Evolutionary conservation across 2,797 vertebrate genomes (phyloP), one percentile per base, ranked within the genome.

Genomic region (Chelon labrosus): DNA sequence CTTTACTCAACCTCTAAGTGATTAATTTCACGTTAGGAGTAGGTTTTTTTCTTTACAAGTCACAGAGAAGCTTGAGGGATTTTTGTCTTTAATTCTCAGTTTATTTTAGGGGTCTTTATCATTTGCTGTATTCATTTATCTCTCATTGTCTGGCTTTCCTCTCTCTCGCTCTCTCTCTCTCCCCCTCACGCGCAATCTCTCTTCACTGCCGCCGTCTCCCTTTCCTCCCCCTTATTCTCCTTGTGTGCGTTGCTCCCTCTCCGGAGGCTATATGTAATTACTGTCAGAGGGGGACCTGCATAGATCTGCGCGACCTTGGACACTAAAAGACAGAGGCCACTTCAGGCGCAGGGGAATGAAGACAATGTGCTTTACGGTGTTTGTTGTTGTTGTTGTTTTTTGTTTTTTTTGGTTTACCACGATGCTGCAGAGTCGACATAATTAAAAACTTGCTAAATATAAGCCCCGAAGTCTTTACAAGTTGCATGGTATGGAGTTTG

Each of bases 211-310:
- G 13, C 79, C 44, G 67, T 81, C 49, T 78, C 61, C 59, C 46
- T 61, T 56, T 65, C 42, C 65, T 70, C 41, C 76, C 51, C 47
- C 42, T 22, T 39, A 35, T 80, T 84, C 84, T 82, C 72, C 73
- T 75, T 62, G 50, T 71, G 38, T 80, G 50, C 70, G 71, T 71
- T 64, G 72, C 62, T 20, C 73, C 73, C 75, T 84, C 89, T 90
- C 86, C 70, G 80, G 86, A 88, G 91, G 88, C 91, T 72, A 77
- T 84, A 77, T 91, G 87, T 93, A 92, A 94, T 93, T 91, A 92
- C 91, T 93, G 91, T 91, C 88, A 68, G 75, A 85, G 86, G 91
- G 90, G 85, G 80, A 86, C 86, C 88, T 70, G 82, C 77, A 81
- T 67, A 84, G 90, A 90, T 90, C 85, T 85, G 62, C 75, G 85